Base-by-base conservation (phyloP, 2,888 invertebrate species). In the Chalcosyrphus nemorum region DNA sequence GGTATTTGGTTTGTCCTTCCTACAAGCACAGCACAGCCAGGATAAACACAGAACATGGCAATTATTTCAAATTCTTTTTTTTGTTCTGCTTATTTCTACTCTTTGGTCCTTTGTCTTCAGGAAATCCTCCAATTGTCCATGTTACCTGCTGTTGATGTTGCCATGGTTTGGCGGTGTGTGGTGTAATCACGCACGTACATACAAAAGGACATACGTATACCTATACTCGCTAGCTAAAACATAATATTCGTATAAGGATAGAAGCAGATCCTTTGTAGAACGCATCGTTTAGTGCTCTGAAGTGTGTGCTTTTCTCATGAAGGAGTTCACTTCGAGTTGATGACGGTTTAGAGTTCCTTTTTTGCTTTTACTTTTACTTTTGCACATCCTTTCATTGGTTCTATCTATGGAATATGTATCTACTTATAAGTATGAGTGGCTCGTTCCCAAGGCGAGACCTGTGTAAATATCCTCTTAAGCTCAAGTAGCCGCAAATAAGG, bases 41-140 rank as follows among this genome's bases (percentile, higher is more conserved):
- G 68, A 56, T 50, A 57, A 15, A 56, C 56, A 45, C 7, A 56
- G 21, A 41, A 43, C 32, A 66, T 68, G 57, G 68, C 76, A 76
- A 76, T 76, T 76, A 76, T 76, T 76, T 66, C 56, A 75, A 41
- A n/a, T n/a, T n/a, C n/a, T n/a, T n/a, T n/a, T 75, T 57, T 52
- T 56, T 24, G 19, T 56, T 68, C 43, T 50, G 38, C 19, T 47
- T 35, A 15, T 66, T 27, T 52, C 9, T 17, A 17, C 29, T 32
- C 29, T 45, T 43, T 19, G 21, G 50, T 38, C 27, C 27, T 38
- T 52, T 66, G 27, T 38, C 24, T 38, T 11, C 63, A 35, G 47
- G 63, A 65, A 65, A 50, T 52, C 52, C 65, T 75, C 41, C 65
- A 75, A 52, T 59, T 76, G 66, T 76, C 50, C 41, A 32, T 52